Evolutionary conservation across 2,797 vertebrate genomes (phyloP).

Genomic region (Eulemur rubriventer): DNA sequence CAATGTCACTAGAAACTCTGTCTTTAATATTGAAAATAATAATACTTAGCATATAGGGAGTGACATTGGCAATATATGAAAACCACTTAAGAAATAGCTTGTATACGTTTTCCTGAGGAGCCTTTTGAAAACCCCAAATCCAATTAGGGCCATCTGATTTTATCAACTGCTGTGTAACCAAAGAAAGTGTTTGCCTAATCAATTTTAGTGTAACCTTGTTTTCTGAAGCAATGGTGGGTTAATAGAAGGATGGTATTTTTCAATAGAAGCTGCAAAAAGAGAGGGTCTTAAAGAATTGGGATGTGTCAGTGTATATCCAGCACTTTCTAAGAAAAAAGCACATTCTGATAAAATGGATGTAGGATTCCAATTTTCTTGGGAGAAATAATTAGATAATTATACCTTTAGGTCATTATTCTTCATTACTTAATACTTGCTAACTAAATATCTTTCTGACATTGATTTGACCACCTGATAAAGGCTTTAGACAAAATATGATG

Average conservation of each 20-base stretch:
- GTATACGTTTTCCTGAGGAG: neutral
- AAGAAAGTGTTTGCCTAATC: conserved; percentile 27
- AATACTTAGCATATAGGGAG: neutral
- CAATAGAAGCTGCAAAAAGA: neutral
- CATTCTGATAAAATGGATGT: neutral
- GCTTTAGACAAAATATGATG: neutral
- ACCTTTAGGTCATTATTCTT: neutral
- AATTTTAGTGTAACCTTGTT: conserved; percentile 2
- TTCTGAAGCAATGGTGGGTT: neutral
- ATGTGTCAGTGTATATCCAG: neutral
- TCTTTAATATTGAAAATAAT: neutral
- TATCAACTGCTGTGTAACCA: neutral
- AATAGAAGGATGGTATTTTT: neutral
- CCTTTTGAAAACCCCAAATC: conserved; percentile 42
- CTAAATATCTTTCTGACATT: neutral
- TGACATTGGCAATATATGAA: neutral
- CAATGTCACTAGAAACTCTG: neutral
- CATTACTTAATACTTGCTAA: neutral
- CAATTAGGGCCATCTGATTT: conserved; percentile 34
- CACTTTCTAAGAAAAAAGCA: neutral
- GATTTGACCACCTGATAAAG: neutral
- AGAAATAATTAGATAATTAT: neutral
- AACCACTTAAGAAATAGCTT: neutral
- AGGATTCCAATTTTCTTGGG: neutral
- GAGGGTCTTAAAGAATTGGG: neutral